phyloP scores from a whole-genome alignment of 92 coral and sea anemone species.

The Nematostella vectensis region DNA sequence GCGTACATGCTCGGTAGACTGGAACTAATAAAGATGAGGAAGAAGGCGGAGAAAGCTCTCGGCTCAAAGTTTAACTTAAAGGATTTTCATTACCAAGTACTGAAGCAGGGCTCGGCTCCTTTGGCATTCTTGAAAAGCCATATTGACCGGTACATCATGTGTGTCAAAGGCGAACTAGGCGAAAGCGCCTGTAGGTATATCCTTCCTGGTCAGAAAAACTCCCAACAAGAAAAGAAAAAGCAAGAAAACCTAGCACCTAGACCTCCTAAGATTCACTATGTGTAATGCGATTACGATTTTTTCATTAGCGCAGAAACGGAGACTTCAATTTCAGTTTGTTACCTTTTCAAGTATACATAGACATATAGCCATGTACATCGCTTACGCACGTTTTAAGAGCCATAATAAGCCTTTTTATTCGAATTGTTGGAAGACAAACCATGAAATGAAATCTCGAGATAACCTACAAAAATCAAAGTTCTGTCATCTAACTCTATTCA shows the following conservation, averaged over 20 bases:
- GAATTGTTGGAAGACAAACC: too few relatives aligned
- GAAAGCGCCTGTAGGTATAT: slow-evolving; percentile 27
- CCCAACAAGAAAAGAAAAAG: neutral
- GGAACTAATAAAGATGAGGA: slow-evolving; percentile 70
- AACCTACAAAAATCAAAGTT: too few relatives aligned
- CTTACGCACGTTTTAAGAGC: too few relatives aligned
- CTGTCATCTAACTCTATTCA: too few relatives aligned
- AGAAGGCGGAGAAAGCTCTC: slow-evolving; percentile 54
- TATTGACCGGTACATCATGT: slow-evolving; percentile 70
- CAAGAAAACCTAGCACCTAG: neutral
- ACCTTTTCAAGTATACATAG: too few relatives aligned
- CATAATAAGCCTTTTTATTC: too few relatives aligned
- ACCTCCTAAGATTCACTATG: neutral
- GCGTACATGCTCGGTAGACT: slow-evolving; percentile 97
- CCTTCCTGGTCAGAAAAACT: neutral
- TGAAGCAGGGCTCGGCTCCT: slow-evolving; percentile 93
- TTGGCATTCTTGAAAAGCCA: slow-evolving; percentile 54
- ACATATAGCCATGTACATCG: too few relatives aligned
- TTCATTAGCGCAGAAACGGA: too few relatives aligned
- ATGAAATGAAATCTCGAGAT: too few relatives aligned
- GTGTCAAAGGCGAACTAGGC: slow-evolving; percentile 29
- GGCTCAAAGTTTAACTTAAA: slow-evolving; percentile 50
- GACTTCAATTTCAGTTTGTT: too few relatives aligned
- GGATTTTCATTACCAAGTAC: slow-evolving; percentile 93
- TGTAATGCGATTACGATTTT: neutral